Base-by-base conservation (phyloP, 1,140 invertebrate genomes). In the silkworm (Bombyx mori) region DNA sequence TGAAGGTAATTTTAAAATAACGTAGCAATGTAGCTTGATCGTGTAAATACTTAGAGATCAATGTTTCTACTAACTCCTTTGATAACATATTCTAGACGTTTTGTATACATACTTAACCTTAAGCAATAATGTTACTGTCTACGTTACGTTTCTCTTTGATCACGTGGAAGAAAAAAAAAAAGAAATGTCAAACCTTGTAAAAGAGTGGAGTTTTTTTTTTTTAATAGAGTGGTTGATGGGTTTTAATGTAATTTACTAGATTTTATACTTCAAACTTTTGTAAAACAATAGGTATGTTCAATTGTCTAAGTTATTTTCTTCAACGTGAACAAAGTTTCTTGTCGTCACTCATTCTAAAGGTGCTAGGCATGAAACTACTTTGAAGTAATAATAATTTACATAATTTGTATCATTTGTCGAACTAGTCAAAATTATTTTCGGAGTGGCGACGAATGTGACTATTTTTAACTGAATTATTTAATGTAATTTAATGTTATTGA, bases 31-130 rank as follows among this genome's bases (percentile, higher is more conserved):
- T 76, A 78, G 81, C 79, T 82, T 82, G 74, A 71, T 74, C 75
- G 63, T 84, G 83, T 84, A 84, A 78, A 84, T 83, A 82, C 68
- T 69, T 63, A 82, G 73, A 77, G 59, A 82, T 79, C 75, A 75
- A 70, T 82, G 75, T 84, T 82, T 84, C 73, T 79, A 79, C 76
- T 75, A 71, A 75, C 71, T 79, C 77, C 76, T 84, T 84, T 82
- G 73, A 83, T 86, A 86, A 60, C 56, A 81, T 69, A 63, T 57
- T 73, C 66, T 86, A 82, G 69, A 77, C 66, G 61, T 82, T 82
- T 82, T 86, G 72, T 84, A 84, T 82, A 77, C 69, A 68, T 77
- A 79, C 68, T 60, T 64, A 60, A 35, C 26, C 26, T 35, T 35
- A 35, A 35, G 26, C 26, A 35, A 35, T 35, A 35, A 35, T 35